Conservation (phyloP, 2,113 vertebrate genomes). For the Myotis yumanensis region DNA sequence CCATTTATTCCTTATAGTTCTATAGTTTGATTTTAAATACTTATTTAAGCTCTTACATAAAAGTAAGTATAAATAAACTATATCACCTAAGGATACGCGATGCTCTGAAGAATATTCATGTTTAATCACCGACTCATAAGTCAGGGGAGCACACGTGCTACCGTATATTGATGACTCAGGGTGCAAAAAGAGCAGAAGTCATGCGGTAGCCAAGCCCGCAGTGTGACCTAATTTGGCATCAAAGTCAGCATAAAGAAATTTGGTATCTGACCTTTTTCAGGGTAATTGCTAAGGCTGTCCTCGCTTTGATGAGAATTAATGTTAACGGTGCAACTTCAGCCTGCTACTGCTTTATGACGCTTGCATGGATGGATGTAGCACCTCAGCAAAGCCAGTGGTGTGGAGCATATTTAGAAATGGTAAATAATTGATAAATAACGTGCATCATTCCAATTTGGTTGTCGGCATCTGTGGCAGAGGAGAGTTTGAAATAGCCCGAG, state of each 20-base stretch:
- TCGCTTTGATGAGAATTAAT: conserved; percentile 67
- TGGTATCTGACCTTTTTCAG: conserved; percentile 68
- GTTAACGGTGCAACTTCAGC: conserved; percentile 67
- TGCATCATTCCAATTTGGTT: conserved; percentile 63
- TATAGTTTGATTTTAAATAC: not conserved
- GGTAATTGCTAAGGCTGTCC: conserved; percentile 40
- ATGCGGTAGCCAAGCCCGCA: not conserved
- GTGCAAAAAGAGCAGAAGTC: not conserved
- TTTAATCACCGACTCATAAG: not conserved
- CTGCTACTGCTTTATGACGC: conserved; percentile 51
- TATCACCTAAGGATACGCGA: not conserved
- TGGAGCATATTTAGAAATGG: conserved; percentile 73
- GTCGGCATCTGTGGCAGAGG: conserved; percentile 40
- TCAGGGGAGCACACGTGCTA: not conserved
- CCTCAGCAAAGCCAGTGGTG: conserved; percentile 19
- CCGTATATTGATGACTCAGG: not conserved
- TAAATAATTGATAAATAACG: conserved; percentile 80
- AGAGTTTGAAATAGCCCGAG: conserved; percentile 51
- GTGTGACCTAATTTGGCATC: conserved; percentile 33
- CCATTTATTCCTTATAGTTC: not conserved
- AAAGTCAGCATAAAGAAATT: conserved; percentile 19
- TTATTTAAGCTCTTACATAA: not conserved
- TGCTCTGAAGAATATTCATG: not conserved
- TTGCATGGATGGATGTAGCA: conserved; percentile 32
- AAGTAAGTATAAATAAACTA: not conserved